These are phyloP conservation scores for Galerucella calmariensis DNA, from an alignment of 2,888 invertebrate genomes.

Conservation along the genomic window DNA sequence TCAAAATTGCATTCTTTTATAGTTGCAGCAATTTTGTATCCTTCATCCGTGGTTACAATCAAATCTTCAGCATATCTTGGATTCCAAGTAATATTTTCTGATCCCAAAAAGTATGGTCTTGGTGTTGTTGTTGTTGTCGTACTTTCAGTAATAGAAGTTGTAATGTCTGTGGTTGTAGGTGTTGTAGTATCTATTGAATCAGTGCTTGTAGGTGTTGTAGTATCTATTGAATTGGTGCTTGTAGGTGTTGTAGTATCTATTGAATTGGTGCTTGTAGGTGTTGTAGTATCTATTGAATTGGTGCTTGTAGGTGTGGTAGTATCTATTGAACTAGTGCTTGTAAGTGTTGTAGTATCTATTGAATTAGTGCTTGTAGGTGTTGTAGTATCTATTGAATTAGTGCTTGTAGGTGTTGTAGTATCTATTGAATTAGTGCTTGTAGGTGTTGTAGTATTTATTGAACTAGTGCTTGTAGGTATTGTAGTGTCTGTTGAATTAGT, in stretches of 20 bases:
- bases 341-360: no score
- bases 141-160: neutral
- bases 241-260: neutral
- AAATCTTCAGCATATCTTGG: constrained; percentile 23
- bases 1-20: constrained; percentile 39
- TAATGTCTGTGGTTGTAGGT: no score
- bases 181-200: no score
- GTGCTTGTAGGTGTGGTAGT: neutral
- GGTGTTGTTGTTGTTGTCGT: constrained; percentile 11
- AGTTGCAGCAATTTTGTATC: constrained; percentile 46
- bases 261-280: neutral
- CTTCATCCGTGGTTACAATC: constrained; percentile 39
- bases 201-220: neutral
- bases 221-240: neutral
- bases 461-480: neutral
- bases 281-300: neutral
- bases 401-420: no score
- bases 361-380: no score
- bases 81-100: constrained; percentile 31
- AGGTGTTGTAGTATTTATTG: no score
- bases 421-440: no score
- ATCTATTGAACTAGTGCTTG: neutral
- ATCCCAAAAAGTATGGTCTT: constrained; percentile 4
- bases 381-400: no score
- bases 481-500: no score